Conservation (phyloP, 1,140 invertebrate species). For the Sitobion miscanthi region DNA sequence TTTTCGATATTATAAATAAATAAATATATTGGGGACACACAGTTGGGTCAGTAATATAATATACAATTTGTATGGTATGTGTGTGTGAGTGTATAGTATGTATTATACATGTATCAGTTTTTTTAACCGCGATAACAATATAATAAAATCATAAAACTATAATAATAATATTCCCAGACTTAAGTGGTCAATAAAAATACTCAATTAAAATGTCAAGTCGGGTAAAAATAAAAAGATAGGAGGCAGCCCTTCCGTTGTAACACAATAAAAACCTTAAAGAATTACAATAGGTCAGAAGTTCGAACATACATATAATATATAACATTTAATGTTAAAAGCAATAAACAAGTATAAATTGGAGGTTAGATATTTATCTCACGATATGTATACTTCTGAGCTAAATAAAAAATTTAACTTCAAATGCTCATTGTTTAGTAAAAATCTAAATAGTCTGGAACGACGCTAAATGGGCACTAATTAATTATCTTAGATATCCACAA, state of each 20-base stretch:
- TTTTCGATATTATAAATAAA: conserved; percentile 41
- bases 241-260: background rate
- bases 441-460: background rate
- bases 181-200: conserved; percentile 54
- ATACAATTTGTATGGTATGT: background rate
- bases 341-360: background rate
- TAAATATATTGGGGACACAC: background rate
- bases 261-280: conserved; percentile 48
- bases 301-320: background rate
- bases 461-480: background rate
- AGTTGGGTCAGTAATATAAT: background rate
- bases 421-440: background rate
- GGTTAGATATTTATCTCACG: background rate
- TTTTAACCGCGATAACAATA: conserved; percentile 38
- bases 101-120: background rate
- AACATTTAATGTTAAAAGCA: background rate
- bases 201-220: conserved; percentile 52
- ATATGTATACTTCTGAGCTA: too few relatives aligned
- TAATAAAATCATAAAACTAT: conserved; percentile 55
- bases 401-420: background rate
- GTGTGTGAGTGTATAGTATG: too few relatives aligned
- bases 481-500: background rate
- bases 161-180: conserved; percentile 30
- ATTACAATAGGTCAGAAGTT: background rate
- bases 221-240: background rate